Conservation (phyloP, 1,140 invertebrate species). For the Penaeus japonicus region DNA sequence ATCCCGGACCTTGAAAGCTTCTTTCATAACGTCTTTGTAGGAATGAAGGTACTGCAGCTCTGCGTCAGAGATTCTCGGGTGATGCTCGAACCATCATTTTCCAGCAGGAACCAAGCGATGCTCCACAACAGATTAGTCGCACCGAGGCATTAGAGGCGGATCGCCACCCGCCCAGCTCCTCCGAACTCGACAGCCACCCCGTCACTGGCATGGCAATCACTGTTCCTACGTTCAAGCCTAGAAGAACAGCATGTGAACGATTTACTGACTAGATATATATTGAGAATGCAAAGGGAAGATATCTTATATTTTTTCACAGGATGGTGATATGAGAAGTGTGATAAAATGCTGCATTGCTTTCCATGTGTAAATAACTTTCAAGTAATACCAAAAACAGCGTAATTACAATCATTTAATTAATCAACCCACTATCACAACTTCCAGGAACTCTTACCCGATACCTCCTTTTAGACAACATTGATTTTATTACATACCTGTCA, state of each 20-base stretch:
- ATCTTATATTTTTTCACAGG: too few species aligned
- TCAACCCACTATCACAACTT: too few species aligned
- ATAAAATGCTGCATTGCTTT: too few species aligned
- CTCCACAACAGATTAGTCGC: slow-evolving; percentile 69
- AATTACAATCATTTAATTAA: too few species aligned
- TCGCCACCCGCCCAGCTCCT: slow-evolving; percentile 71
- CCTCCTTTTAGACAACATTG: neutral
- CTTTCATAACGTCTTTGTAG: neutral
- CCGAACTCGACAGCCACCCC: slow-evolving; percentile 67
- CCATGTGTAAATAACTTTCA: too few species aligned
- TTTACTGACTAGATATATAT: neutral
- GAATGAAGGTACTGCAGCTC: neutral
- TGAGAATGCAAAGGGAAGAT: neutral
- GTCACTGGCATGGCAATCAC: slow-evolving; percentile 65
- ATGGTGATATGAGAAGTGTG: too few species aligned
- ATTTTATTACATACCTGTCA: slow-evolving; percentile 13
- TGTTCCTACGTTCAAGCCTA: slow-evolving; percentile 63
- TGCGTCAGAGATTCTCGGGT: neutral
- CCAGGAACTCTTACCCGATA: too few species aligned
- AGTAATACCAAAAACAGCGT: too few species aligned
- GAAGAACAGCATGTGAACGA: slow-evolving; percentile 63
- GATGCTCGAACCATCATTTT: slow-evolving; percentile 63
- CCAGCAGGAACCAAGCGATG: slow-evolving; percentile 74
- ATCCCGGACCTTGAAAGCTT: too few species aligned
- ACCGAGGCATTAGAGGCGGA: slow-evolving; percentile 77